Conservation (phyloP, 2,113 vertebrate genomes). For the Eudorcas thomsonii region DNA sequence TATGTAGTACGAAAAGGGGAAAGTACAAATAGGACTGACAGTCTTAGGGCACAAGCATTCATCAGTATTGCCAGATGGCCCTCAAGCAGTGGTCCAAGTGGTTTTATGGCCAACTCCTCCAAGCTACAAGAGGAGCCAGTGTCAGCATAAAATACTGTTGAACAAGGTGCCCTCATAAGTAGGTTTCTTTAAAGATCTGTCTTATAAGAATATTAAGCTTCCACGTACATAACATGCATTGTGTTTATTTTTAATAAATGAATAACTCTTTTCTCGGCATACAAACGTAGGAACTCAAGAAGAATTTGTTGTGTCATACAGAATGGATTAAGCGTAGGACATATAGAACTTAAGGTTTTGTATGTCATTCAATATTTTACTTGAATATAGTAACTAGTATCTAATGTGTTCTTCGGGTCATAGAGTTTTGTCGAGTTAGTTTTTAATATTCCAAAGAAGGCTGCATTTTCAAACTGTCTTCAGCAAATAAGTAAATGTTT, state of each 20-base stretch:
- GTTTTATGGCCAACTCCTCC: background rate
- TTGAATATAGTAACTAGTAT: background rate
- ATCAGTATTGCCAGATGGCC: background rate
- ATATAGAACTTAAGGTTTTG: background rate
- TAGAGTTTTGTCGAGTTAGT: background rate
- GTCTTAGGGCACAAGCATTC: background rate
- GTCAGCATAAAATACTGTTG: background rate
- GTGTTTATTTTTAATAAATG: background rate
- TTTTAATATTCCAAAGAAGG: background rate
- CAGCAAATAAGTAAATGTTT: background rate
- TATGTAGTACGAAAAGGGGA: background rate
- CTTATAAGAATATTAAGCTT: background rate
- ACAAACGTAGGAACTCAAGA: background rate
- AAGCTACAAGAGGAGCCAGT: background rate
- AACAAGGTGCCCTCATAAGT: background rate
- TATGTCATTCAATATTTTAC: background rate
- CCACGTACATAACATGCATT: background rate
- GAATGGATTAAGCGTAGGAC: background rate
- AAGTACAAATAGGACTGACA: background rate
- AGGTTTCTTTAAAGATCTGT: background rate
- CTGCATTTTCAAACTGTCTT: background rate
- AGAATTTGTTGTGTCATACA: background rate
- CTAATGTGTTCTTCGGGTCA: background rate
- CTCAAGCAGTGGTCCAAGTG: background rate
- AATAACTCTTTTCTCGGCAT: background rate